These are phyloP conservation scores for Gulo gulo DNA, from an alignment of 2,113 vertebrate genomes.

Conservation along the genomic window DNA sequence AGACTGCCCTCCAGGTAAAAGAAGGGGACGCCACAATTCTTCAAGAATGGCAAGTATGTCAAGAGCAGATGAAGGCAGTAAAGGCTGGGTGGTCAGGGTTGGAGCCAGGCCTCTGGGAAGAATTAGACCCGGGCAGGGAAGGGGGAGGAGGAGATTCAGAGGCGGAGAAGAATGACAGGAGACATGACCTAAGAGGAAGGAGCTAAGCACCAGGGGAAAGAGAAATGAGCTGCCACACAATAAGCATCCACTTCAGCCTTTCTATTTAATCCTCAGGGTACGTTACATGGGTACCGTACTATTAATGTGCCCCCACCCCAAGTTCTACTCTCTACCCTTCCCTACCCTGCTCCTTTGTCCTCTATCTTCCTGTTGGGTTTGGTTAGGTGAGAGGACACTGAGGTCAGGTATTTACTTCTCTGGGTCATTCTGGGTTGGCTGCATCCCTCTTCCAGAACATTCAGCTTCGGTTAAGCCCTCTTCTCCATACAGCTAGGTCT, in stretches of 20 bases:
- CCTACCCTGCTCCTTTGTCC: not conserved
- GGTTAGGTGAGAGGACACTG: not conserved
- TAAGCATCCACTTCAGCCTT: not conserved
- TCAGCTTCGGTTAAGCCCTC: not conserved
- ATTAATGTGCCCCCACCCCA: rapidly evolving
- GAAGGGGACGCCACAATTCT: not conserved
- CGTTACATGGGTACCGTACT: rapidly evolving
- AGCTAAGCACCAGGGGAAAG: not conserved
- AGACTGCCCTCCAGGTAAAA: not conserved
- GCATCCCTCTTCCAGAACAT: not conserved
- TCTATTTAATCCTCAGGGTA: not conserved
- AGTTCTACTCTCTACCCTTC: rapidly evolving
- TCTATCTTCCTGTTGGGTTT: not conserved
- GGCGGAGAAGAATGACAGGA: not conserved
- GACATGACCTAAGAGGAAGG: too few relatives aligned
- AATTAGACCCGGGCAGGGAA: too few relatives aligned
- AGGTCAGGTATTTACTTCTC: not conserved
- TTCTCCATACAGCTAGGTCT: not conserved
- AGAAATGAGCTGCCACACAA: not conserved
- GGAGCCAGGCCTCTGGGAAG: not conserved
- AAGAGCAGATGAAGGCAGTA: not conserved
- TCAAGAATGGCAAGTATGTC: not conserved
- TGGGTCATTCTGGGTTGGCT: not conserved
- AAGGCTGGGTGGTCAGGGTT: not conserved
- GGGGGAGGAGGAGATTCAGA: not conserved